Evolutionary conservation across 2,113 vertebrate genomes (phyloP).

Genomic region (Numida meleagris): DNA sequence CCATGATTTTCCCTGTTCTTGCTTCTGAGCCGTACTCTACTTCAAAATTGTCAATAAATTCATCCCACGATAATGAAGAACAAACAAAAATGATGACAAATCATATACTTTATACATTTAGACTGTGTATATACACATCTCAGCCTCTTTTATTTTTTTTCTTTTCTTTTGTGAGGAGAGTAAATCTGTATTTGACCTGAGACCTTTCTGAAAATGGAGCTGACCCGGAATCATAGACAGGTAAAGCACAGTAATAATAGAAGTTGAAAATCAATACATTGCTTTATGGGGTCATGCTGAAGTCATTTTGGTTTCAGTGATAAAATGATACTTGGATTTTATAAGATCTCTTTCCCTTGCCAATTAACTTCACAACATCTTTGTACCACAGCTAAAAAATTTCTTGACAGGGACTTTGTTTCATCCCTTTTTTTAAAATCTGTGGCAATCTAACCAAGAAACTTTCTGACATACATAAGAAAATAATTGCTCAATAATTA

Average conservation of each 20-base stretch:
- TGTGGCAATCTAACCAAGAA: background rate
- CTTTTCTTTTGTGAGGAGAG: constrained; percentile 40
- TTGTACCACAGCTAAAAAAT: constrained; percentile 34
- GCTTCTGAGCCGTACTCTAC: fast-evolving
- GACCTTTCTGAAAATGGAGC: constrained; percentile 74
- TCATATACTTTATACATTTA: background rate
- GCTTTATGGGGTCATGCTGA: constrained; percentile 67
- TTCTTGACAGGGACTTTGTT: background rate
- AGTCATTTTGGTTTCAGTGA: constrained; percentile 70
- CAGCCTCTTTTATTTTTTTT: background rate
- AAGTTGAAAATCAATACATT: constrained; percentile 76
- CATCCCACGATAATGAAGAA: background rate
- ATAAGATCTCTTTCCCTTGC: constrained; percentile 48
- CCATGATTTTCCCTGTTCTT: background rate
- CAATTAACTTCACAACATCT: constrained; percentile 56
- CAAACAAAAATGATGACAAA: background rate
- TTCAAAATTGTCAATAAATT: background rate
- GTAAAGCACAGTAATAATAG: constrained; percentile 74
- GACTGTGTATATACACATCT: background rate
- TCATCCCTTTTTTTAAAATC: background rate
- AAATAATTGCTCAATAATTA: background rate
- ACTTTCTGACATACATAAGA: background rate
- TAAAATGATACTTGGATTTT: constrained; percentile 73
- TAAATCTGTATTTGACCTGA: constrained; percentile 75
- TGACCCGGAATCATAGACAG: constrained; percentile 73